Evolutionary conservation across 2,113 vertebrate genomes (phyloP).

Genomic region (Sphyrna mokarran): DNA sequence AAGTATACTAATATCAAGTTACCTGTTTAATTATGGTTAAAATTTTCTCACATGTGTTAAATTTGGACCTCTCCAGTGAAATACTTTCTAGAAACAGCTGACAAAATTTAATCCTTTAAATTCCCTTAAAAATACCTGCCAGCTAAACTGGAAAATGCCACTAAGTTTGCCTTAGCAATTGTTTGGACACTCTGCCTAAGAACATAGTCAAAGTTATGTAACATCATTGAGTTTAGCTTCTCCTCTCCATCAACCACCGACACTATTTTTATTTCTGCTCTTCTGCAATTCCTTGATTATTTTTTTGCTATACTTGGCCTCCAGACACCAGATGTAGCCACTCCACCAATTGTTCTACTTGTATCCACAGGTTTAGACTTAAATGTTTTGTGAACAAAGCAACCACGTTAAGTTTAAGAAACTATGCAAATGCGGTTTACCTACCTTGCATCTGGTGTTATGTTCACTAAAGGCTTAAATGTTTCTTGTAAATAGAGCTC

Average conservation of each 20-base stretch:
- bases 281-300: not conserved
- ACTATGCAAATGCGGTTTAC: conserved; percentile 22
- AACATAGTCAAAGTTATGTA: not conserved
- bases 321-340: not conserved
- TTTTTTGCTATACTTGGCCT: not conserved
- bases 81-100: not conserved
- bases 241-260: not conserved
- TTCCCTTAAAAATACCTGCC: not conserved
- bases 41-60: not conserved
- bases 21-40: not conserved
- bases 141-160: not conserved
- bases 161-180: not conserved
- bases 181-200: not conserved
- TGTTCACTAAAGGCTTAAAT: conserved; percentile 97
- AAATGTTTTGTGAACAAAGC: not conserved
- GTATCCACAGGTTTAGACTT: not conserved
- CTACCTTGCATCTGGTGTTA: conserved; percentile 93
- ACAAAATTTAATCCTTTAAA: not conserved
- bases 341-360: not conserved
- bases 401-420: not conserved
- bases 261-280: not conserved
- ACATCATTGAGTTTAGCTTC: not conserved
- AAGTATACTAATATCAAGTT: not conserved
- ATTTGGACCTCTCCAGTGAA: not conserved
- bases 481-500: conserved; percentile 98